Evolutionary conservation across 2,113 vertebrate genomes (phyloP), one percentile per base, ranked within the genome.

Genomic region (Vireo altiloquus): DNA sequence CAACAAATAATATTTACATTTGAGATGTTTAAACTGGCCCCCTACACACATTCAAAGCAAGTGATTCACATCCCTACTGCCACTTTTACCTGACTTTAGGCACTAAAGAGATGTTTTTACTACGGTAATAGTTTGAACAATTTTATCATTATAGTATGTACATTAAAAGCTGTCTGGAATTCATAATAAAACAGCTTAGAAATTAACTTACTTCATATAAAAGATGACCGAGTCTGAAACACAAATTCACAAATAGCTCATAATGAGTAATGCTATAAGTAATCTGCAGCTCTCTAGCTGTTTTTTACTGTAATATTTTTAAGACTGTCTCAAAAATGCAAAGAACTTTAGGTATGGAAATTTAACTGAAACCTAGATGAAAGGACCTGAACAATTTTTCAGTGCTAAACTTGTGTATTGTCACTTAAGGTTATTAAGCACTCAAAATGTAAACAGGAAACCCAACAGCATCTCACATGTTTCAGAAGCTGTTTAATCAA

Each of bases 1-100:
- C 75, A 91, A 71, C 46, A 91, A 95, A 94, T 94, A 95, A 94
- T 89, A 97, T 95, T 92, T 89, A 89, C 52, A 75, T 86, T 90
- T 44, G 54, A 4, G 2, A 59, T 93, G 92, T 92, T 92, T 91
- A 94, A 91, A 81, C 46, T 78, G 72, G 66, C n/a, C 71, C 60
- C 93, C 2, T 78, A 33, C 83, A 27, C 11, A n/a, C 24, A 81
- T 52, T 83, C 75, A 83, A 88, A 80, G 70, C 79, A 90, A 95
- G 46, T 31, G 42, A 94, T 65, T 88, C 85, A 91, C 37, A 84
- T 76, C n/a, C 30, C n/a, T 33, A 49, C n/a, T 72, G 37, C 18
- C 65, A 79, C 57, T 84, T 87, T 56, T 68, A 96, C 91, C 89
- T 89, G 89, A 40, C 49, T 94, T 84, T 6, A 40, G 20, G 66